Percentiles rank a stretch among this genome's conserved stretches.
Conservation (phyloP, 2,797 vertebrate species). For the Poliocrania exsul region DNA sequence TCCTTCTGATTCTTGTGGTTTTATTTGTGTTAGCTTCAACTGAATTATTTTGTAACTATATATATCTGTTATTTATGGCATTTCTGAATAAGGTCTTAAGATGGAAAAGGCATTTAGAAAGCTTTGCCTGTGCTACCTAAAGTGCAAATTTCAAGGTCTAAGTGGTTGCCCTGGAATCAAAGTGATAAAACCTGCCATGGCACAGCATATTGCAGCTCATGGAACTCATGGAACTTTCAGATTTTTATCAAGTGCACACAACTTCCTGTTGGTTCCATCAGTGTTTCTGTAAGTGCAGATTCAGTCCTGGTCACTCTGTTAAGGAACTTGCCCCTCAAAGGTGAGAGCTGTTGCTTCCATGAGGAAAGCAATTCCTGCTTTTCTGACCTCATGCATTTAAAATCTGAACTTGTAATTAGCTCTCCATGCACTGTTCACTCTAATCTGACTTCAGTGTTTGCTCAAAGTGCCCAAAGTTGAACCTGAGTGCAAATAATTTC, state of each 20-base stretch:
- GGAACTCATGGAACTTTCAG: not conserved
- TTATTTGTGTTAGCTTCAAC: not conserved
- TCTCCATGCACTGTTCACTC: not conserved
- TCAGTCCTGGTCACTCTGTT: not conserved
- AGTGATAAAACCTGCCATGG: not conserved
- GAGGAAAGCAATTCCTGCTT: not conserved
- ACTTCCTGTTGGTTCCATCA: conserved; percentile 7
- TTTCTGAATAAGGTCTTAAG: not conserved
- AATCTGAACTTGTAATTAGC: not conserved
- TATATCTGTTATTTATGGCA: not conserved
- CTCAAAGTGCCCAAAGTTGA: not conserved
- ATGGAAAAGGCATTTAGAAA: not conserved
- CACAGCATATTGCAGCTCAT: not conserved
- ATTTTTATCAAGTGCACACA: not conserved
- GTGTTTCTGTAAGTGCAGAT: not conserved
- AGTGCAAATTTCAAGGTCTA: conserved; percentile 11
- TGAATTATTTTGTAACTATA: not conserved
- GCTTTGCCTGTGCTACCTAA: not conserved
- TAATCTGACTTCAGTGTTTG: not conserved
- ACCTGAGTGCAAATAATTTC: not conserved
- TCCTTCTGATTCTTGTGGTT: not conserved
- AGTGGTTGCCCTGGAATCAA: not conserved
- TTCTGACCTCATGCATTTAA: not conserved
- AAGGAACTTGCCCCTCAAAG: not conserved
- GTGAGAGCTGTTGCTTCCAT: not conserved